These are phyloP conservation scores for Otolemur garnettii DNA, from an alignment of 2,113 vertebrate genomes.

Conservation along the genomic window DNA sequence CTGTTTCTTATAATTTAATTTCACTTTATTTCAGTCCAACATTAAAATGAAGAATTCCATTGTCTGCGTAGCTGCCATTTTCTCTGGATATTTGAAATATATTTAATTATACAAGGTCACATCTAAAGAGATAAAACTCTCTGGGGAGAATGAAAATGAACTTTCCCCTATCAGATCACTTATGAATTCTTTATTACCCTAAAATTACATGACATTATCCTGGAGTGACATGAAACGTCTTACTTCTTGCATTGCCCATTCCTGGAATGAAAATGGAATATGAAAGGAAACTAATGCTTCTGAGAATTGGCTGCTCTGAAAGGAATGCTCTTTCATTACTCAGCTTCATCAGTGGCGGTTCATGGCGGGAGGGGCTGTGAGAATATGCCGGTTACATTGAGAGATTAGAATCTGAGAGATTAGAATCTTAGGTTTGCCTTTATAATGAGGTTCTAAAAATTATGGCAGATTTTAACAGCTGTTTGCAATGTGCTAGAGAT, in stretches of 20 bases:
- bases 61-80: conserved; percentile 87
- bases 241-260: conserved; percentile 87
- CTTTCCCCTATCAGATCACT: conserved; percentile 87
- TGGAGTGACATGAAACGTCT: conserved; percentile 90
- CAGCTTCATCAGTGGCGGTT: conserved; percentile 82
- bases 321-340: conserved; percentile 81
- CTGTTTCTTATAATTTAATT: conserved; percentile 89
- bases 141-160: conserved; percentile 89
- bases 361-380: conserved; percentile 76
- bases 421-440: conserved; percentile 81
- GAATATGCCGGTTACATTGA: conserved; percentile 79
- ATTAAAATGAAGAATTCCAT: conserved; percentile 88
- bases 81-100: conserved; percentile 90
- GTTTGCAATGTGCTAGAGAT: conserved; percentile 79
- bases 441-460: conserved; percentile 82
- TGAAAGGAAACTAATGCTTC: conserved; percentile 89
- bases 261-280: conserved; percentile 87
- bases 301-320: conserved; percentile 86
- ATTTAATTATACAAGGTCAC: conserved; percentile 92
- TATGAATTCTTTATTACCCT: conserved; percentile 90
- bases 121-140: conserved; percentile 89
- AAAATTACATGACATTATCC: conserved; percentile 91
- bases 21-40: conserved; percentile 84
- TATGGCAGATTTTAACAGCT: conserved; percentile 84
- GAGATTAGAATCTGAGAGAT: conserved; percentile 79